Percentiles rank a stretch among this genome's conserved stretches.
These are phyloP conservation scores for Pterocles orientalis DNA, from an alignment of 2,113 vertebrate species.

Conservation along the genomic window DNA sequence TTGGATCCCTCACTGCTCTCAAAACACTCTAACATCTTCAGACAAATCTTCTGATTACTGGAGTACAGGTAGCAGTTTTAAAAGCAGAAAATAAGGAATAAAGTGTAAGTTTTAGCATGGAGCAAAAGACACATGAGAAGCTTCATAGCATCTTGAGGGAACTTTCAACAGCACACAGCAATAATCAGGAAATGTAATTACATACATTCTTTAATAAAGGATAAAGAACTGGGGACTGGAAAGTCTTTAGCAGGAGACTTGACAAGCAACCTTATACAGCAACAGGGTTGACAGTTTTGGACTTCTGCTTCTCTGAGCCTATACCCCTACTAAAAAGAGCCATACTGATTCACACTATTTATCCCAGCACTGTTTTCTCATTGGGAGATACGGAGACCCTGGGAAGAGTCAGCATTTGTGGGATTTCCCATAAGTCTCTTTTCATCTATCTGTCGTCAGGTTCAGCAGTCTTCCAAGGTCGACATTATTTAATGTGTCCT, in stretches of 20 bases:
- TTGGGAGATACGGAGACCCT: accelerated
- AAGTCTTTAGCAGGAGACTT: neutral
- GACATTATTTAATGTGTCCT: neutral
- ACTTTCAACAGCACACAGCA: neutral
- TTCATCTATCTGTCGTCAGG: neutral
- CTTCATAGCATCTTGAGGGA: neutral
- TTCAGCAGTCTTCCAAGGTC: neutral
- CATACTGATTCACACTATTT: neutral
- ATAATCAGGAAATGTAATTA: neutral
- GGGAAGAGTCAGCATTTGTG: neutral
- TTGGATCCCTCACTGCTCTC: neutral
- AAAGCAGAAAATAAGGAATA: neutral
- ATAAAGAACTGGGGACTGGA: neutral
- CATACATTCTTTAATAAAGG: neutral
- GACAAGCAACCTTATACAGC: neutral
- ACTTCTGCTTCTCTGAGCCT: neutral
- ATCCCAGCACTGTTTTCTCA: neutral
- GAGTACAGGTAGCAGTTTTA: neutral
- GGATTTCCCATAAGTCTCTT: neutral
- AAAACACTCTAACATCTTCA: neutral
- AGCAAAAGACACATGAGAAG: neutral
- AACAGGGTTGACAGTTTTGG: neutral
- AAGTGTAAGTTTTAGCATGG: neutral
- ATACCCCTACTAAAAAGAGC: neutral
- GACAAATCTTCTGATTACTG: neutral